Base-by-base conservation (phyloP, 2,797 vertebrate genomes). In the Rhyacichthys aspro region DNA sequence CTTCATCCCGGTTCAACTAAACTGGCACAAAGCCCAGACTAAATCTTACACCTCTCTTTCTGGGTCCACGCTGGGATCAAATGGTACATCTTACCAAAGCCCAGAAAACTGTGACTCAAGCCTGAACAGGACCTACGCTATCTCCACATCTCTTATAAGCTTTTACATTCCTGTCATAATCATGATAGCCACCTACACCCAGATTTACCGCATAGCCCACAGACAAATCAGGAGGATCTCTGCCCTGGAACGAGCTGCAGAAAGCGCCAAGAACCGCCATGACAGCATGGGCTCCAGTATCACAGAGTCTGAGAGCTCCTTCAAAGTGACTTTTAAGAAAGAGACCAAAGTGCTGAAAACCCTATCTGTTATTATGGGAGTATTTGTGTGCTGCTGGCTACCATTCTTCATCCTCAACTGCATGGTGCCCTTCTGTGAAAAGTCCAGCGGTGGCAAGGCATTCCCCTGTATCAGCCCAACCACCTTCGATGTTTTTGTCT, bases 271-370 rank as follows among this genome's bases (percentile, higher is more conserved):
- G 90, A 97, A 95, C 78, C 93, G 97, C 63, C 96, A 98, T 43
- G 93, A 92, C 85, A 92, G 95, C 11, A 84, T 94, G 0, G 91
- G 94, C 15, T 94, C 93, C 73, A 96, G 93, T 76, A 86, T 90
- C 0, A 82, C 86, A 8, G 96, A 97, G 64, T 93, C 95, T 0
- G 97, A 98, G 81, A 98, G 95, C 88, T 97, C 95, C 57, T 98
- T 98, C 79, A 99, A 95, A 90, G 94, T 94, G 92, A 96, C 96
- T 11, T 98, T 98, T 86, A 99, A 97, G 81, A 93, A 96, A 74
- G 98, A 99, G 87, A 98, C 97, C 0, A 99, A 99, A 83, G 97
- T 98, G 54, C 90, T 99, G 64, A 99, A 99, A 91, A 99, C 96
- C 0, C 88, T 99, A 78, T 98, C 97, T 0, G 94, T 99, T 68